Base-by-base conservation (phyloP, 2,888 invertebrate genomes). In the Osmoderma eremita region DNA sequence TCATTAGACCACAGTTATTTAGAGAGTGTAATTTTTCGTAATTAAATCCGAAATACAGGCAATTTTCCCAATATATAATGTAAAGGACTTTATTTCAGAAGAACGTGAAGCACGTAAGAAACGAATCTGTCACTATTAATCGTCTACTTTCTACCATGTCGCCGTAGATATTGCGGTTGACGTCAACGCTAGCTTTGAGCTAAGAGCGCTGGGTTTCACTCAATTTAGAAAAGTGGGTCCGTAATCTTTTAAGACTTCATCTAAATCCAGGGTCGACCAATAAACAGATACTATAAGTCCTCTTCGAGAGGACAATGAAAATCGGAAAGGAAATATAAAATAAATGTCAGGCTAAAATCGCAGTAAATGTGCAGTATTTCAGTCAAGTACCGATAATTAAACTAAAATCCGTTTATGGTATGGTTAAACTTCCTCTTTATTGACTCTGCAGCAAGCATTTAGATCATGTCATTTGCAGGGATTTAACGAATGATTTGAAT, bases 261-360 rank as follows among this genome's bases (percentile, higher is more conserved):
- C 58, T 58, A 45, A 45, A 58, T 58, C 58, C 58, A 30, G 24
- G 45, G 45, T 45, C 58, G 22, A 15, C 42, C 58, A 30, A 42
- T 58, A 58, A 58, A 58, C 58, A 58, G 58, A 20, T 39, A 45
- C 45, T 58, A 30, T 30, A 30, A 24, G 42, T 58, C 45, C 22
- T 10, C 20, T 45, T 45, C 17, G 24, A 24, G 15, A 30, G 15
- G 30, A 30, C 45, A 45, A 58, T 30, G 45, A 58, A 56, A 41
- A 56, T 56, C 56, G 13, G 36, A 15, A 30, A 12, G 17, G 30
- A 58, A 45, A 58, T 42, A 58, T 30, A 58, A 58, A 58, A 24
- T 45, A 24, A 58, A 22, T 42, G 42, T 15, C 42, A 42, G 45
- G 45, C 45, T 45, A 58, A 58, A 45, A 42, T 24, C 8, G 58